Percentiles rank a stretch among this genome's conserved stretches.
These are phyloP conservation scores for Athripsodes cinereus DNA, from an alignment of 2,888 invertebrate species.

Conservation along the genomic window DNA sequence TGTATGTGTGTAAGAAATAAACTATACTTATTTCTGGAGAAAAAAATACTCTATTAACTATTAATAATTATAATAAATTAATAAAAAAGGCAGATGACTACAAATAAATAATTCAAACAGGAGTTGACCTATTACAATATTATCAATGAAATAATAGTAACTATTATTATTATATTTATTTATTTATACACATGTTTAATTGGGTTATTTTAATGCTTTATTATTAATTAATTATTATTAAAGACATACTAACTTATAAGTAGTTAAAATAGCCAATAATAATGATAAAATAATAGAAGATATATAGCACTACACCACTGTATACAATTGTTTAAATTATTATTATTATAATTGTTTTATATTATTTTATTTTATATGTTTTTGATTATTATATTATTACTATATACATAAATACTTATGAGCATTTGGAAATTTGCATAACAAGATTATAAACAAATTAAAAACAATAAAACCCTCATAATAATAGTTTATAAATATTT, in stretches of 20 bases:
- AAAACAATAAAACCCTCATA: too few species aligned
- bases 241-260: conserved; percentile 1
- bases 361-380: background rate
- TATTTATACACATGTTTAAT: background rate
- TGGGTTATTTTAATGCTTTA: background rate
- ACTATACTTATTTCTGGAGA: background rate
- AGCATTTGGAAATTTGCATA: background rate
- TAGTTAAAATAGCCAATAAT: conserved; percentile 2
- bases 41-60: background rate
- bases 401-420: background rate
- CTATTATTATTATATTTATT: background rate
- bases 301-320: background rate
- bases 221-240: background rate
- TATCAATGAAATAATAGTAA: background rate
- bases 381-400: background rate
- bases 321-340: background rate
- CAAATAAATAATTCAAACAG: background rate
- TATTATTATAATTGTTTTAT: background rate
- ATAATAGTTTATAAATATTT: too few species aligned
- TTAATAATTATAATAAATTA: background rate
- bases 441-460: too few species aligned
- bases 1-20: conserved; percentile 24
- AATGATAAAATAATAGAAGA: background rate
- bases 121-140: background rate
- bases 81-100: background rate